phyloP scores from a whole-genome alignment of 2,797 vertebrate genomes.

The Pseudopleuronectes americanus region DNA sequence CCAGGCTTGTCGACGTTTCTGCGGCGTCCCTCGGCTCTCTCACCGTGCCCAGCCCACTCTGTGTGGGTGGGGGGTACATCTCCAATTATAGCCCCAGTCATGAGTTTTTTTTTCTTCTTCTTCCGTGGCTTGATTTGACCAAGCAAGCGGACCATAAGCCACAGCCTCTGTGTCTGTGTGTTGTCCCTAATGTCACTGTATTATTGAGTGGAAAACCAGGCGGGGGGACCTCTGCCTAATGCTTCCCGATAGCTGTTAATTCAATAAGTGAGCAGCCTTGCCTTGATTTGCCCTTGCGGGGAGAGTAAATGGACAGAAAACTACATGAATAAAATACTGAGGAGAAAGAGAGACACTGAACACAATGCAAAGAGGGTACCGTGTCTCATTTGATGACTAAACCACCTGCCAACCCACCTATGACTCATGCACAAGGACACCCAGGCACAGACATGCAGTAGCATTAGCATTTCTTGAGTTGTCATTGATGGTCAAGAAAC shows the following conservation, averaged over 20 bases:
- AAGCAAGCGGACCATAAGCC: conserved; percentile 44
- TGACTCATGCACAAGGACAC: background rate
- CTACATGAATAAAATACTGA: conserved; percentile 55
- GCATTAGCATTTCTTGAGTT: conserved; percentile 1
- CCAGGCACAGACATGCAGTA: background rate
- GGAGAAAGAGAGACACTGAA: conserved; percentile 25
- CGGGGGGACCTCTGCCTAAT: conserved; percentile 71
- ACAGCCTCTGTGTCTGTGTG: conserved; percentile 42
- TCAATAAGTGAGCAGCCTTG: conserved; percentile 74
- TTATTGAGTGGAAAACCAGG: conserved; percentile 68
- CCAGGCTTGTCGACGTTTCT: conserved; percentile 19
- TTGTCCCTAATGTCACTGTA: conserved; percentile 63
- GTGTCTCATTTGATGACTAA: conserved; percentile 25
- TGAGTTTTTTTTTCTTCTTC: conserved; percentile 42
- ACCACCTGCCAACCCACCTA: background rate
- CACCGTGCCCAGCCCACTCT: conserved; percentile 28
- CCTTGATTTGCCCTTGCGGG: conserved; percentile 66
- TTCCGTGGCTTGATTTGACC: conserved; percentile 50
- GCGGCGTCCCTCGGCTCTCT: conserved; percentile 24
- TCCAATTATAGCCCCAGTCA: conserved; percentile 56
- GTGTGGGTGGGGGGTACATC: conserved; percentile 36
- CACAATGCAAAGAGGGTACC: conserved; percentile 15
- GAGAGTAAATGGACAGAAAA: conserved; percentile 61
- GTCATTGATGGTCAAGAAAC: background rate
- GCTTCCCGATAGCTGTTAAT: conserved; percentile 79